Evolutionary conservation across 2,113 vertebrate species (phyloP).

Genomic region (Dolichallabes microphthalmus): DNA sequence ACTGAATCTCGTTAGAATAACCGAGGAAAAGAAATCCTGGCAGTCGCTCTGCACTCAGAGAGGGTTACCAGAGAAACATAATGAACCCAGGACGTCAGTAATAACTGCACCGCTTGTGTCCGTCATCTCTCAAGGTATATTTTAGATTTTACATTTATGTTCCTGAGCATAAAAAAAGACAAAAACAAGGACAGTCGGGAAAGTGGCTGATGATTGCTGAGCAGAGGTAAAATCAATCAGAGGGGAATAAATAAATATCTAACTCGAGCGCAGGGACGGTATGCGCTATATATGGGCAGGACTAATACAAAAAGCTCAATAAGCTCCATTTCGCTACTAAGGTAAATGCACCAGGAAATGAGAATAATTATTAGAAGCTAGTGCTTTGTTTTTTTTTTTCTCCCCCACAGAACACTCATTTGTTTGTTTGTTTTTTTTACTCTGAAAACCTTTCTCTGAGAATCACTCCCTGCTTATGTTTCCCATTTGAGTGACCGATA

Average conservation of each 20-base stretch:
- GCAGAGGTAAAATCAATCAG: slow-evolving; percentile 1
- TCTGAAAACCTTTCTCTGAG: not conserved
- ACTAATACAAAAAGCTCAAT: not conserved
- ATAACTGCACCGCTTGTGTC: not conserved
- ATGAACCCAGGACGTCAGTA: slow-evolving; percentile 39
- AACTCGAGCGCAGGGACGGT: not conserved
- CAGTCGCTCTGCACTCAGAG: slow-evolving; percentile 31
- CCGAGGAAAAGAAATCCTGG: slow-evolving; percentile 43
- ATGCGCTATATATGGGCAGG: not conserved
- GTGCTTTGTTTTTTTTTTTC: not conserved
- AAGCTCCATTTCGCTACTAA: not conserved
- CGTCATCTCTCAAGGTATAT: not conserved
- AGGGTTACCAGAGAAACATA: slow-evolving; percentile 33
- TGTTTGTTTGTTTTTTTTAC: not conserved
- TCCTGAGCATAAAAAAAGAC: not conserved
- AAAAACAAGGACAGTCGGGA: not conserved
- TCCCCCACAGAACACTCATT: not conserved
- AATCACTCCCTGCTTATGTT: not conserved
- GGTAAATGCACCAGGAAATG: not conserved
- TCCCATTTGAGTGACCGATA: accelerated
- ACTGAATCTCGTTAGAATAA: slow-evolving; percentile 54
- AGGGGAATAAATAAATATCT: not conserved
- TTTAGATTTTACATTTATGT: not conserved
- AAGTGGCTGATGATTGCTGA: slow-evolving; percentile 29
- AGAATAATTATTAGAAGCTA: not conserved